Percentiles rank a stretch among this genome's conserved stretches.
Conservation (phyloP, 1,140 invertebrate genomes). For the Alviniconcha marisindica region DNA sequence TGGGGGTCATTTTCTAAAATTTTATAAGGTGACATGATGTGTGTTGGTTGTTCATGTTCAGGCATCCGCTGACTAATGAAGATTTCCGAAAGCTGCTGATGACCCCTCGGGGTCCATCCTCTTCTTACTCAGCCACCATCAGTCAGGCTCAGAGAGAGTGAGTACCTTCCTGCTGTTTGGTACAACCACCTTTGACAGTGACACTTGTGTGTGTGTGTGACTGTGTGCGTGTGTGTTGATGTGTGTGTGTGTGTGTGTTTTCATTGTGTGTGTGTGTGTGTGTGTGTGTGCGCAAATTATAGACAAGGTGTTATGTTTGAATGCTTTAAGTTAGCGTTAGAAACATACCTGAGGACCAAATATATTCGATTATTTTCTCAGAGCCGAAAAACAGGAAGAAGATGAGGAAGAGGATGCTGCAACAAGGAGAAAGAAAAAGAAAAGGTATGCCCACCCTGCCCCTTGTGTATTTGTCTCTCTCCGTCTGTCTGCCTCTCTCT, state of each 20-base stretch:
- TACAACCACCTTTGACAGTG: neutral
- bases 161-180: neutral
- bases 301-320: neutral
- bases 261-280: neutral
- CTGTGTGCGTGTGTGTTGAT: neutral
- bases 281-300: neutral
- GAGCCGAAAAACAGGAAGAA: slow-evolving; percentile 50
- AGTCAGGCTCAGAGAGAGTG: slow-evolving; percentile 46
- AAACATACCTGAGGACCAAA: no score
- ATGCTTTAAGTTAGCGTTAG: no score
- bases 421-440: slow-evolving; percentile 77
- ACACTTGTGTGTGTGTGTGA: neutral
- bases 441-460: slow-evolving; percentile 58
- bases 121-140: slow-evolving; percentile 46
- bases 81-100: slow-evolving; percentile 97
- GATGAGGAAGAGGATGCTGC: slow-evolving; percentile 73
- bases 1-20: neutral
- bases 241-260: neutral
- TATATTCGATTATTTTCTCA: neutral
- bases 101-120: slow-evolving; percentile 83
- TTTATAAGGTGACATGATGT: slow-evolving; percentile 23
- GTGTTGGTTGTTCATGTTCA: slow-evolving; percentile 40
- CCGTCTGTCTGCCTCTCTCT: neutral
- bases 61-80: slow-evolving; percentile 89
- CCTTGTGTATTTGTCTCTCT: neutral